Base-by-base conservation (phyloP, 2,888 invertebrate genomes). In the Ceramica pisi region DNA sequence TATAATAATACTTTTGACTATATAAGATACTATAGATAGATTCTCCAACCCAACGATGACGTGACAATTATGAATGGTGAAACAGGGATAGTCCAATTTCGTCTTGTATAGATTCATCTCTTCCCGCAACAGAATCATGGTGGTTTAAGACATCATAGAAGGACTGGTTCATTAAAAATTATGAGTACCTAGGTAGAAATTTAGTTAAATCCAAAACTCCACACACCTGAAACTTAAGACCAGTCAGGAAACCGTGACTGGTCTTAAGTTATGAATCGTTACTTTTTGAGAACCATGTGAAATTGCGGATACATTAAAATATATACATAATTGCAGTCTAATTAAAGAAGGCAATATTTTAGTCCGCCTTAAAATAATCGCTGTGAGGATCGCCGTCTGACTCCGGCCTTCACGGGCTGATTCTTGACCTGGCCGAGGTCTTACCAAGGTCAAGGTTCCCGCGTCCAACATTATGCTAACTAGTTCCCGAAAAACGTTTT, bases 361-460 rank as follows among this genome's bases (percentile, higher is more conserved):
- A 71, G 55, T 23, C 56, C 56, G 62, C 46, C 67, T 57, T 41
- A 38, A 35, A 73, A 79, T 63, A 64, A 74, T 80, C 64, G 73
- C 26, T n/a, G 21, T 21, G 59, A 80, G 59, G 57, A 75, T 46
- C 46, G 46, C 46, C 46, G 46, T 46, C 19, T 19, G 46, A 46
- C 7, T 46, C 56, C 63, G 82, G 76, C 84, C 87, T 87, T 86
- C 87, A 80, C 78, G 78, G 61, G 35, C 64, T 76, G 72, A 59
- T 55, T 67, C 81, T 78, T 85, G 82, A 83, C 86, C 82, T 78
- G 75, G 64, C 63, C 78, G 76, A 78, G 78, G 75, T 73, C 75
- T 14, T 8, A 57, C 62, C 82, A 87, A 87, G 87, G 87, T 85
- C 86, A 83, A 87, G 87, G 87, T 71, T 67, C 46, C 48, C 51